Evolutionary conservation across 2,888 invertebrate genomes (phyloP).

Genomic region (Pachymerium ferrugineum): DNA sequence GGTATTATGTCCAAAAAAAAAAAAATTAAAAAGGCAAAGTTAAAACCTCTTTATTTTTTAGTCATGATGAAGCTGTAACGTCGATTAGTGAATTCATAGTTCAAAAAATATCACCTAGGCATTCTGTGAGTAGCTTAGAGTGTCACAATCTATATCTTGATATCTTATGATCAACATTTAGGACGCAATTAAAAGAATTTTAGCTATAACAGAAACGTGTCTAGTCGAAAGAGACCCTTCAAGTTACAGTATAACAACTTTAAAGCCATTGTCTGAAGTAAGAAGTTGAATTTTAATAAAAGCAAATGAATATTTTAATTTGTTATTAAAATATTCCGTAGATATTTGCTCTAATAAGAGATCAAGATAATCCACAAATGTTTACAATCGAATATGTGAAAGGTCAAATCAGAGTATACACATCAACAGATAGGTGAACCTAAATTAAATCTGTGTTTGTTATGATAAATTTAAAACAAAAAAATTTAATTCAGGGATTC

Average conservation of each 20-base stretch:
- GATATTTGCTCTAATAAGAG: constrained; percentile 85
- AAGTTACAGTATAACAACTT: constrained; percentile 71
- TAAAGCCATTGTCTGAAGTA: constrained; percentile 53
- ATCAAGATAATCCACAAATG: constrained; percentile 83
- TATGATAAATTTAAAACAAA: not conserved
- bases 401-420: constrained; percentile 80
- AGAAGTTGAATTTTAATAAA: constrained; percentile 36
- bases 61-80: constrained; percentile 90
- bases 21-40: constrained; percentile 9
- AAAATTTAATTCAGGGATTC: constrained; percentile 64
- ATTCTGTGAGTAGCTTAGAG: constrained; percentile 54
- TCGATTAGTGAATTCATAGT: constrained; percentile 95
- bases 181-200: constrained; percentile 77
- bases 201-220: constrained; percentile 93
- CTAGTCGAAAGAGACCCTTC: constrained; percentile 93
- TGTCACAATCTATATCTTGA: no score
- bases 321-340: constrained; percentile 50
- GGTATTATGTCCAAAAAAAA: constrained; percentile 53
- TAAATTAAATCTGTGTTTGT: not conserved
- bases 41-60: constrained; percentile 49
- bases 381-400: constrained; percentile 92
- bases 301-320: constrained; percentile 28
- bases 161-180: constrained; percentile 30
- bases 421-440: constrained; percentile 81
- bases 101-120: constrained; percentile 79